Base-by-base conservation (phyloP, 2,888 invertebrate species). In the Megamerina dolium region DNA sequence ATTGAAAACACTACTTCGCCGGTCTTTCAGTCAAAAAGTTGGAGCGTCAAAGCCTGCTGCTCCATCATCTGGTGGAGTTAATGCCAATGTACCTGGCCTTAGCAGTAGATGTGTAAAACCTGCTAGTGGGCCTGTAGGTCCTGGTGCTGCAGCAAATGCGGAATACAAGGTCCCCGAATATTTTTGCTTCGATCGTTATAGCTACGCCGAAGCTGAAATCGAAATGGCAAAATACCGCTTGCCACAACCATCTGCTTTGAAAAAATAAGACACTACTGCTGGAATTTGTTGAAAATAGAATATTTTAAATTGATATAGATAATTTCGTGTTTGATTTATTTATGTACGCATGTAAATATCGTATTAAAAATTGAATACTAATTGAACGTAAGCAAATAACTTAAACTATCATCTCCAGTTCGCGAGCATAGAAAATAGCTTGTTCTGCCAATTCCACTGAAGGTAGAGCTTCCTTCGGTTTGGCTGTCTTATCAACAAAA, bases 401-500 rank as follows among this genome's bases (percentile, higher is more conserved):
- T 23, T 85, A 97, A 49, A 99, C 96, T 76, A 99, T 99, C 94
- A 95, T 97, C 75, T 99, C 97, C 56, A 99, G 79, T 76, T 99
- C 96, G 64, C 88, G 83, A 3, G 97, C 99, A 73, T 99, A 99
- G 66, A 91, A 92, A 57, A 99, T 87, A 14, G 92, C 89, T 70
- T 96, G 92, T 61, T 89, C 85, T 0, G 95, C 94, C 23, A 99
- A 76, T 63, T 94, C 88, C 21, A 81, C 77, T 6, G 96, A 92
- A 0, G 96, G 95, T 55, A 99, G 80, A 51, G 76, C 82, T 68
- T 88, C 87, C 57, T 83, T 81, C 1, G 69, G 78, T 71, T 78
- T 87, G 59, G 85, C 84, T 37, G 84, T 82, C 59, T 86, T 87
- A 29, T 82, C 80, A 0, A 79, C 75, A 70, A 94, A 95, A 58